Percentiles rank a stretch among this genome's conserved stretches.
Evolutionary conservation across 2,888 invertebrate genomes (phyloP).

Genomic region (Theretra japonica): DNA sequence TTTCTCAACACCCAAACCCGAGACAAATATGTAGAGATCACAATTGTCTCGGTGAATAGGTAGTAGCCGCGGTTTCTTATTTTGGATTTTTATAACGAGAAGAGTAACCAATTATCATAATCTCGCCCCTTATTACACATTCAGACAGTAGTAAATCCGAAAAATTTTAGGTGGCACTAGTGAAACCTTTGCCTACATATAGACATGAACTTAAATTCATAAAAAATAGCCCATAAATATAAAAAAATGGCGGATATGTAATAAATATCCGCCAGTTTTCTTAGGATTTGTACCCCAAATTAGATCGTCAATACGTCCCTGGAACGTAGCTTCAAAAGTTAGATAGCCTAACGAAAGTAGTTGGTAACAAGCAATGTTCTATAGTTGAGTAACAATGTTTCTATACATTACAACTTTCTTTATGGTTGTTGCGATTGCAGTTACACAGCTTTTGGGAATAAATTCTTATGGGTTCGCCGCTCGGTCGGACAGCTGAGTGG

Average conservation of each 20-base stretch:
- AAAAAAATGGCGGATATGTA: neutral
- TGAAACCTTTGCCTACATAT: too few species aligned
- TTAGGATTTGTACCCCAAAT: conserved; percentile 4
- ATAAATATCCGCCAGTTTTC: too few species aligned
- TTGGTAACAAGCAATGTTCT: conserved; percentile 59
- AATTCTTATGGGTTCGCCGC: conserved; percentile 33
- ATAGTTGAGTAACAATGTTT: conserved; percentile 47
- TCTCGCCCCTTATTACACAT: too few species aligned
- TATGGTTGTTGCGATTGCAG: conserved; percentile 51
- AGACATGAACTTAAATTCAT: too few species aligned
- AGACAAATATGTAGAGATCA: neutral
- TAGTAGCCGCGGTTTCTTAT: neutral
- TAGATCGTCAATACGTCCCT: conserved; percentile 11
- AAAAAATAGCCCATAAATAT: too few species aligned
- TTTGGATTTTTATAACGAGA: too few species aligned
- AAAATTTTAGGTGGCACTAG: too few species aligned
- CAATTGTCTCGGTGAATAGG: neutral
- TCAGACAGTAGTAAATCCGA: too few species aligned
- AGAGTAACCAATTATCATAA: too few species aligned
- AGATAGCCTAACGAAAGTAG: conserved; percentile 64
- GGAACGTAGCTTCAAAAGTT: conserved; percentile 58
- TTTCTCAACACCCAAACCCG: neutral
- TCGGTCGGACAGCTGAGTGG: conserved; percentile 31
- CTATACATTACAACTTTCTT: conserved; percentile 56
- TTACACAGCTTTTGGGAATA: conserved; percentile 40